Evolutionary conservation across 1,140 invertebrate genomes (phyloP).

Genomic region (Sarcophaga bullata): DNA sequence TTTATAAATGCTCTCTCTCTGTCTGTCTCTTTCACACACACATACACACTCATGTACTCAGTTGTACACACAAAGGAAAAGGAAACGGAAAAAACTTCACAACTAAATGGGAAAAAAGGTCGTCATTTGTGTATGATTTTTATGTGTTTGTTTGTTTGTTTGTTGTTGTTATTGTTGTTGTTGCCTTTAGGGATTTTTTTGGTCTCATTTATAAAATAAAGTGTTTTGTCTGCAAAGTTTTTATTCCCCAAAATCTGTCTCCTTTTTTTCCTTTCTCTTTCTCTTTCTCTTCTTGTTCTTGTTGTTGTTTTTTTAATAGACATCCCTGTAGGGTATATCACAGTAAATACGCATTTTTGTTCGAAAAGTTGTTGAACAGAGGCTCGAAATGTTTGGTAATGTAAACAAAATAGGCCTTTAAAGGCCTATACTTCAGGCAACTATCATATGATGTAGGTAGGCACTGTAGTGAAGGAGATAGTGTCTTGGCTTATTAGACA

Average conservation of each 20-base stretch:
- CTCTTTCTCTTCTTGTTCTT: not conserved
- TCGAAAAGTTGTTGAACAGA: too few species aligned
- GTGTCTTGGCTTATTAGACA: too few species aligned
- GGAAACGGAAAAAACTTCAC: not conserved
- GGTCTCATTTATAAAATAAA: conserved; percentile 39
- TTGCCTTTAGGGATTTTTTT: conserved; percentile 25
- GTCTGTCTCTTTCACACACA: not conserved
- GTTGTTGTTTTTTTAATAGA: not conserved
- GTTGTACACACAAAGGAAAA: not conserved
- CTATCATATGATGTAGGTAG: too few species aligned
- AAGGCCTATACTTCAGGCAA: too few species aligned
- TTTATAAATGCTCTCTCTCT: not conserved
- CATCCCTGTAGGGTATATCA: too few species aligned
- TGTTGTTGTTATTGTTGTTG: not conserved
- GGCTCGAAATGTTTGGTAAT: too few species aligned
- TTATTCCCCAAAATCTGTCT: conserved; percentile 6
- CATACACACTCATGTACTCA: not conserved
- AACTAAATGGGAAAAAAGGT: conserved; percentile 15
- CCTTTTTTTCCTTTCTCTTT: not conserved
- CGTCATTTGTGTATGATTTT: conserved; percentile 32
- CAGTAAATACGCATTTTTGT: too few species aligned
- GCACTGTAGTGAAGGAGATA: too few species aligned
- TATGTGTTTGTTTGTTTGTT: conserved; percentile 10
- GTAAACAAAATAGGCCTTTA: too few species aligned
- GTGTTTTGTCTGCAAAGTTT: conserved; percentile 40